Base-by-base conservation (phyloP, 2,797 vertebrate species). In the Tympanoctomys barrerae region DNA sequence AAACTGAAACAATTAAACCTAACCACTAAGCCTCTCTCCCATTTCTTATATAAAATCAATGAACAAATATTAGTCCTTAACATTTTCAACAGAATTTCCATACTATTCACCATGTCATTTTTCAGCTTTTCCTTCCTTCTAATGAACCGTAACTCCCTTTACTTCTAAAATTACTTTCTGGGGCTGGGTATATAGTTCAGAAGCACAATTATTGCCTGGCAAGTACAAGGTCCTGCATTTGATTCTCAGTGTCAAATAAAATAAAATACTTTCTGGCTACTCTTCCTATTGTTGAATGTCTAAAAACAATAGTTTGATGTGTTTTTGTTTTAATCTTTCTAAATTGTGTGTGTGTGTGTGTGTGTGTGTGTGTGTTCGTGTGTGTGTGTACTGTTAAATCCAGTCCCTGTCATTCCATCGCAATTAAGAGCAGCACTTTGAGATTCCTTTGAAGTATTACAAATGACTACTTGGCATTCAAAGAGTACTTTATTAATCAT, bases 391-490 rank as follows among this genome's bases (percentile, higher is more conserved):
- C n/a, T 70, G 46, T 11, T 86, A 83, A 36, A 68, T 81, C 18
- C 42, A 75, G 33, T 54, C n/a, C 2, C 54, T 84, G 31, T 83
- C 52, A 49, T 11, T 83, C 54, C 39, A 68, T 39, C 36, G 70
- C 33, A 49, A 54, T 77, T 13, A 24, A 64, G 66, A 83, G 33
- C 36, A 73, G 28, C 46, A 78, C 26, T 81, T 57, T 88, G 36
- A 75, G 22, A 49, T 26, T 89, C 24, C 80, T 95, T 94, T 16
- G 85, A 89, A 91, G 31, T 57, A 19, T n/a, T 46, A 62, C 26
- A 87, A 85, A 57, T 33, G 59, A n/a, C 85, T 79, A 13, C 39
- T 75, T 91, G 57, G 26, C 10, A 49, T 18, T 86, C 46, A 8
- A 86, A 26, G 7, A 86, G 8, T 2, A 59, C n/a, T 71, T 9